Base-by-base conservation (phyloP, 35 echinoderm and acorn worm species). In the Heliocidaris tuberculata region DNA sequence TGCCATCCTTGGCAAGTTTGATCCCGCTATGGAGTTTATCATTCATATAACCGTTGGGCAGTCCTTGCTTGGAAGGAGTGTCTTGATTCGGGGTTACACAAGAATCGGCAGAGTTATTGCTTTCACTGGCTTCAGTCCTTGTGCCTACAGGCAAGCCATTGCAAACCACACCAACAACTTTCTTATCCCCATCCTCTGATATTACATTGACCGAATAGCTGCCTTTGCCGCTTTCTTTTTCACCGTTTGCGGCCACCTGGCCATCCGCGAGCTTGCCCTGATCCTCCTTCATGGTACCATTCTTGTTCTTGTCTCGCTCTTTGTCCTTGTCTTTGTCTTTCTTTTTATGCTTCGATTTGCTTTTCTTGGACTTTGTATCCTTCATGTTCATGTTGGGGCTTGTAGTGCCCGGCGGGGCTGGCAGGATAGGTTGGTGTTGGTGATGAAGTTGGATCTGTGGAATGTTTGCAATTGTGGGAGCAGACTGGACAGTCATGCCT, bases 301-400 rank as follows among this genome's bases (percentile, higher is more conserved):
- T 94, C 85, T 50, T 94, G 54, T 71, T 49, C 65, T 94, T 94
- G 27, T 86, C 60, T 21, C 93, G 78, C 11, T 94, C 93, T 85
- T 94, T 86, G 93, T 94, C 93, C 31, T 85, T 86, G 93, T 94
- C 78, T 71, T 94, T 86, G 29, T 94, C 78, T 94, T 94, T 47
- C 93, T 94, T 94, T 94, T 96, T 96, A 48, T 96, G 87, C 50
- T 96, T 96, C 15, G 96, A 96, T 60, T 96, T 96, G 65, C 90
- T 94, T 91, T 96, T 96, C 89, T 96, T 96, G 61, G 94, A 95
- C 92, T 96, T 96, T 2, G 96, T 91, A 1, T 93, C 91, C 50
- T 93, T 93, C 31, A 48, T 31, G 48, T 50, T 48, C n/a, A 30
- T 59, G 50, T 93, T 93, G 47, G 91, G 91, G 50, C 91, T 93